phyloP scores from a whole-genome alignment of 2,888 invertebrate genomes.

The Lepidochrysops patricia region DNA sequence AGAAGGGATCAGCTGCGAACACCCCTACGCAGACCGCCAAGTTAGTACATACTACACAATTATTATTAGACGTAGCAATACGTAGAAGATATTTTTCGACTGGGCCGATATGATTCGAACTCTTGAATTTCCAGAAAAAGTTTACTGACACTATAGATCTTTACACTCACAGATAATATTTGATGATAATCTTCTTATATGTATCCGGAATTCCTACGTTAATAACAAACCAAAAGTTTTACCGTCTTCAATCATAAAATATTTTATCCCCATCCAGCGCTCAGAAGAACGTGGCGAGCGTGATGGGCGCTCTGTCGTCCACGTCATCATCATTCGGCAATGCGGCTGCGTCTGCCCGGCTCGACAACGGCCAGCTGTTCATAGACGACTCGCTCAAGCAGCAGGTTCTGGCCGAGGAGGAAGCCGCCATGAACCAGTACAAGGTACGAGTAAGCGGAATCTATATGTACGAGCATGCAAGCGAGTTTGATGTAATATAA shows the following conservation, averaged over 20 bases:
- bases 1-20: conserved; percentile 89
- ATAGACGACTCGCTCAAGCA: conserved; percentile 90
- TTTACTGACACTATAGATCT: too few relatives aligned
- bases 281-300: conserved; percentile 92
- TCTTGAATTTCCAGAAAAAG: too few relatives aligned
- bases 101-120: too few relatives aligned
- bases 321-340: conserved; percentile 92
- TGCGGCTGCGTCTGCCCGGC: conserved; percentile 83
- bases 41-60: conserved; percentile 50
- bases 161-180: too few relatives aligned
- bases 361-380: conserved; percentile 78
- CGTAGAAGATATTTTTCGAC: too few relatives aligned
- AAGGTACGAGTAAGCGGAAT: conserved; percentile 77
- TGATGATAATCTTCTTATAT: too few relatives aligned
- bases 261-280: conserved; percentile 74
- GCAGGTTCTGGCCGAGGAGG: conserved; percentile 95
- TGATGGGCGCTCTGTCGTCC: conserved; percentile 89
- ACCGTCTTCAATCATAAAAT: too few relatives aligned
- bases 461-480: not conserved
- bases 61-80: too few relatives aligned
- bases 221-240: too few relatives aligned
- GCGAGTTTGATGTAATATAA: too few relatives aligned
- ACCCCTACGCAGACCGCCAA: conserved; percentile 90
- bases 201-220: too few relatives aligned
- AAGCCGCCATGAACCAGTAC: conserved; percentile 95